These are phyloP conservation scores for Pogona vitticeps DNA, from an alignment of 2,113 vertebrate genomes.

Conservation along the genomic window DNA sequence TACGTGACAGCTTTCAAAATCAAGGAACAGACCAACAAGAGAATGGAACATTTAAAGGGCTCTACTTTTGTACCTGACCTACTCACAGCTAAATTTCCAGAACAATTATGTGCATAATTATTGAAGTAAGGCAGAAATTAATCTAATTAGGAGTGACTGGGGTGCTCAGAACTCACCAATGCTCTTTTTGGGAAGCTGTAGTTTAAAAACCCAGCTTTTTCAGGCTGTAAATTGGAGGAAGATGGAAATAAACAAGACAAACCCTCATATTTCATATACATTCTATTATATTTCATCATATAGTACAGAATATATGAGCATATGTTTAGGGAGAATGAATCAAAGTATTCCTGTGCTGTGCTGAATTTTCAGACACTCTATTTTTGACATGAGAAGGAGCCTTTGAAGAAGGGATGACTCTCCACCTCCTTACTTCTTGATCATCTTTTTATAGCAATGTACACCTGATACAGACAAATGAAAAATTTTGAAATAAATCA, in stretches of 20 bases:
- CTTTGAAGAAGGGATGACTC: not conserved
- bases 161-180: too few species aligned
- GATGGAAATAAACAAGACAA: fast-evolving
- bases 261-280: fast-evolving
- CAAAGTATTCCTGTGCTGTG: not conserved
- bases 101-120: not conserved
- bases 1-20: not conserved
- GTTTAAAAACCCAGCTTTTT: too few species aligned
- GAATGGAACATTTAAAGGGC: not conserved
- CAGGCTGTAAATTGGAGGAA: fast-evolving
- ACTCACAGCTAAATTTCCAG: not conserved
- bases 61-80: not conserved
- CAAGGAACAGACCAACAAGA: not conserved
- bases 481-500: too few species aligned
- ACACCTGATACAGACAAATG: too few species aligned
- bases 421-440: too few species aligned
- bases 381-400: not conserved
- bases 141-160: not conserved
- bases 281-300: fast-evolving
- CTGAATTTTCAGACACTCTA: not conserved
- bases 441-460: too few species aligned
- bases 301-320: too few species aligned
- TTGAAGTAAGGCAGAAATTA: not conserved
- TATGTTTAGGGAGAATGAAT: not conserved
- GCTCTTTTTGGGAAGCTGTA: too few species aligned